A percentile compares a stretch with the other conserved stretches of the same genome.
phyloP scores from a whole-genome alignment of 2,888 invertebrate genomes.

The Callimorpha dominula region DNA sequence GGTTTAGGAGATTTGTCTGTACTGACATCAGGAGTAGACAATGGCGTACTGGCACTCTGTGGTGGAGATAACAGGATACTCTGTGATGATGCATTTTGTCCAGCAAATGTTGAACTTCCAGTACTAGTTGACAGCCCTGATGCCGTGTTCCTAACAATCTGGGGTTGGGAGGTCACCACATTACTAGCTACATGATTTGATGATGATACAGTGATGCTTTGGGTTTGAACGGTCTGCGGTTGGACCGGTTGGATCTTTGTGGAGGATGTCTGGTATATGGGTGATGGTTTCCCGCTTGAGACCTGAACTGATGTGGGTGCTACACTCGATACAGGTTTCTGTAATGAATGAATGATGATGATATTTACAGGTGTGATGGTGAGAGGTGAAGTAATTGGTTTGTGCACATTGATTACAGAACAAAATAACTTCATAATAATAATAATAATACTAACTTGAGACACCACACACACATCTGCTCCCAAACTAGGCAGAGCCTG shows the following conservation, averaged over 20 bases:
- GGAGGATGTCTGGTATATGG: constrained; percentile 93
- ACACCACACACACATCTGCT: too few species aligned
- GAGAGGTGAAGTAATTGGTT: constrained; percentile 48
- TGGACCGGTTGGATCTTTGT: constrained; percentile 93
- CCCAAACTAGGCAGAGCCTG: too few species aligned
- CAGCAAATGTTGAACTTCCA: constrained; percentile 74
- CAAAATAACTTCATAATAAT: neutral
- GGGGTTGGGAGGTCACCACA: constrained; percentile 81
- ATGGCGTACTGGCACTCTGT: constrained; percentile 88
- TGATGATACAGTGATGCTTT: constrained; percentile 70
- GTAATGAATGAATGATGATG: constrained; percentile 84
- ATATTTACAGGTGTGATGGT: constrained; percentile 78
- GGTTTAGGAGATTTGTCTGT: constrained; percentile 89
- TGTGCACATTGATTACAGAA: constrained; percentile 7
- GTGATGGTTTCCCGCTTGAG: constrained; percentile 89
- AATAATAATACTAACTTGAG: too few species aligned
- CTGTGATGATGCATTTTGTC: constrained; percentile 76
- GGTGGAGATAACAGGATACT: constrained; percentile 87
- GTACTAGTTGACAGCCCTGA: constrained; percentile 82
- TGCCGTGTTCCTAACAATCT: constrained; percentile 84
- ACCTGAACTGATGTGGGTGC: constrained; percentile 92
- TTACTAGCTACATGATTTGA: constrained; percentile 82
- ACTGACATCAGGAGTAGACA: constrained; percentile 85
- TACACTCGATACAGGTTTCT: constrained; percentile 95
- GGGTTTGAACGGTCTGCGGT: constrained; percentile 89